Base-by-base conservation (phyloP, 2,797 vertebrate genomes). In the Cynodonichthys magdalenae region DNA sequence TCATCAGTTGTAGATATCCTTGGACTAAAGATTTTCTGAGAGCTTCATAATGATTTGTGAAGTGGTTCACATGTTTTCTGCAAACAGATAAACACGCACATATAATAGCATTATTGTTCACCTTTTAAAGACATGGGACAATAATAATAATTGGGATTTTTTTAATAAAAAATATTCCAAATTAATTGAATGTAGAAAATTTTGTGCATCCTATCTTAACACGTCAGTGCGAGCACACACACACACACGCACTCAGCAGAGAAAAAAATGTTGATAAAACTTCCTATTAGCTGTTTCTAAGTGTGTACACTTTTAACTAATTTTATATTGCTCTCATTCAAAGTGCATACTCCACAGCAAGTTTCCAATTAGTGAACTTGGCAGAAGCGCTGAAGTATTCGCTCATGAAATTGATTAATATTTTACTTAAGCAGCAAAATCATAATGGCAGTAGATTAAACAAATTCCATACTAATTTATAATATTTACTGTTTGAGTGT, bases 351-450 rank as follows among this genome's bases (percentile, higher is more conserved):
- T 55, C 50, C 8, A 12, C 34, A 45, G 45, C 63, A 72, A 53
- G 64, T 70, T 59, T 70, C 73, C 11, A 61, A 15, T 60, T 52
- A 42, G 14, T 41, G 27, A 44, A 18, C 76, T 76, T 75, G 28
- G 52, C 29, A 36, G 36, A 68, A 53, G 17, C 63, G 24, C 45
- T 15, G 28, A 44, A 47, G 58, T 61, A 55, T 49, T 20, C 19
- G 9, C 34, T 63, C 1, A 20, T 48, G 15, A 69, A 58, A 66
- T 6, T 64, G 49, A 66, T 42, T 6, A 24, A 48, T 12, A 15
- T 59, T 45, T 48, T 47, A 20, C 18, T 47, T 11, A 47, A 47
- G 18, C 9, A 11, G 46, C 18, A 47, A 11, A 19, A 1, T 48
- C 46, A 48, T 48, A 48, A 20, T 20, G 46, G 12, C 18, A 20